These are phyloP conservation scores for Diaperis boleti DNA, from an alignment of 2,888 invertebrate species.

Conservation along the genomic window DNA sequence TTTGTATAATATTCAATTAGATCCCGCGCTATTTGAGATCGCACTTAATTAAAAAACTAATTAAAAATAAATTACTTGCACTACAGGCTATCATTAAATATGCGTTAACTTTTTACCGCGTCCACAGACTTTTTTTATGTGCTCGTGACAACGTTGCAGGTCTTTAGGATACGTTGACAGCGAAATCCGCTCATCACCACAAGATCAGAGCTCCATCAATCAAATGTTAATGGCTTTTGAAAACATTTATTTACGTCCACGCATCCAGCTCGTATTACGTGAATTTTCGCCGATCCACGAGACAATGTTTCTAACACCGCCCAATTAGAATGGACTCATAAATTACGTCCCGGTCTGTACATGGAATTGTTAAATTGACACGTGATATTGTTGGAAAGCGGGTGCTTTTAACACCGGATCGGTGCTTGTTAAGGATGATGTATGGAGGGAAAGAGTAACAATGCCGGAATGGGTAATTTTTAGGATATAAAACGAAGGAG, in stretches of 20 bases:
- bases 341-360: slow-evolving; percentile 7
- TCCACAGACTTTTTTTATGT: slow-evolving; percentile 11
- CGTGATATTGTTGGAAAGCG: slow-evolving; percentile 18
- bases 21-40: slow-evolving; percentile 15
- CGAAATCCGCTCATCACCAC: slow-evolving; percentile 45
- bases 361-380: slow-evolving; percentile 25
- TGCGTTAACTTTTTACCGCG: slow-evolving; percentile 37
- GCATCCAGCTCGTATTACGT: slow-evolving; percentile 20
- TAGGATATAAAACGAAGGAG: not conserved
- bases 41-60: slow-evolving; percentile 35
- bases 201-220: slow-evolving; percentile 48
- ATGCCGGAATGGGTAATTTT: not conserved
- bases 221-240: slow-evolving; percentile 47
- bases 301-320: slow-evolving; percentile 16
- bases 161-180: slow-evolving; percentile 45
- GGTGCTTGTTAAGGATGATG: slow-evolving; percentile 30
- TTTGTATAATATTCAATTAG: slow-evolving; percentile 34
- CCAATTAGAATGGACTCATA: slow-evolving; percentile 3
- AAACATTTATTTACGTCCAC: slow-evolving; percentile 39
- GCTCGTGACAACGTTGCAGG: slow-evolving; percentile 41
- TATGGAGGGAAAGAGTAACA: not conserved
- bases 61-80: slow-evolving; percentile 37
- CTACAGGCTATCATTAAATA: slow-evolving; percentile 41
- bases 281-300: slow-evolving; percentile 3
- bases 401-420: slow-evolving; percentile 17